A percentile compares a stretch with the other conserved stretches of the same genome.
Evolutionary conservation across 2,797 vertebrate genomes (phyloP).

Genomic region (Labroides dimidiatus): DNA sequence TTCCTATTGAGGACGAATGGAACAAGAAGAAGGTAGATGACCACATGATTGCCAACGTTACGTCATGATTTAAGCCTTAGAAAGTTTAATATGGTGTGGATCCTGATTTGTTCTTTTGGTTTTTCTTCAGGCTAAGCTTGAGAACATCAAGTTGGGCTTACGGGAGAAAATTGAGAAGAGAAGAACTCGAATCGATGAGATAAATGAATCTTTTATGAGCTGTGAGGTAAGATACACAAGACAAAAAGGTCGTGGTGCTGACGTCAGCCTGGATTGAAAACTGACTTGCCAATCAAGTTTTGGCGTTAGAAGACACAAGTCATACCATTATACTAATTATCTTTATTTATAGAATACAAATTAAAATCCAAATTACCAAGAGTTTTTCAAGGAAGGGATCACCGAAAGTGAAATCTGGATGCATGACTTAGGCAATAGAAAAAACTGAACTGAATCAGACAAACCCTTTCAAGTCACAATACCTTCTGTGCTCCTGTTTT

Average conservation of each 20-base stretch:
- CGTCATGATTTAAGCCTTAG: fast-evolving
- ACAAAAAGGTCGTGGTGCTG: fast-evolving
- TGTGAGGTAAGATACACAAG: conserved; percentile 51
- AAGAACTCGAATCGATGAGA: conserved; percentile 39
- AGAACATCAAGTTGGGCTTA: conserved; percentile 25
- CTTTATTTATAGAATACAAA: too few species aligned
- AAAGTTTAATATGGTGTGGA: neutral
- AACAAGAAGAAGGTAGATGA: conserved; percentile 62
- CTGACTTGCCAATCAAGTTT: neutral
- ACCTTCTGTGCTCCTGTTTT: neutral
- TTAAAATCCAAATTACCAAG: too few species aligned
- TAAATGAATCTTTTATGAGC: neutral
- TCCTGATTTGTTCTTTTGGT: neutral
- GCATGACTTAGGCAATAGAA: too few species aligned
- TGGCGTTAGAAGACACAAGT: too few species aligned
- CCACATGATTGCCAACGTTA: neutral
- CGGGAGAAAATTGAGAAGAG: conserved; percentile 39
- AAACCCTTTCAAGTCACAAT: too few species aligned
- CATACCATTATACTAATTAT: too few species aligned
- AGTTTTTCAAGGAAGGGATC: too few species aligned
- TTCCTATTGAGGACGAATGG: conserved; percentile 69
- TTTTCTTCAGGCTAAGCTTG: conserved; percentile 50
- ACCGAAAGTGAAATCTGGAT: too few species aligned
- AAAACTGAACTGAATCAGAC: too few species aligned
- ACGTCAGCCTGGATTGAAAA: neutral